Evolutionary conservation across 2,888 invertebrate species (phyloP), one percentile per base, ranked within the genome.

Genomic region (Heliconius ethilla): DNA sequence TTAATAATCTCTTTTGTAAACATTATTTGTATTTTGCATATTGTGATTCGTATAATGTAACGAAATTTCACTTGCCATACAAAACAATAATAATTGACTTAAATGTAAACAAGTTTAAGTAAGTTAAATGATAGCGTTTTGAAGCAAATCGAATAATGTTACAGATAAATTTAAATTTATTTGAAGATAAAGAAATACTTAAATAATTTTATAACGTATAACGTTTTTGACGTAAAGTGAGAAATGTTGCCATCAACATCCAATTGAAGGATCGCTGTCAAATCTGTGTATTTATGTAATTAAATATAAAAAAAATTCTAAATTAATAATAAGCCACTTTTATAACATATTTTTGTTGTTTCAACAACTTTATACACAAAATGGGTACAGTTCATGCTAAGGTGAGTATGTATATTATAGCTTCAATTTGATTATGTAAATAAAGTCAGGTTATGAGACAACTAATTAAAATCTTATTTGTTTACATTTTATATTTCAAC

Each of bases 231-330:
- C n/a, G 18, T 62, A 37, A 55, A 22, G 27, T 33, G 18, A 33
- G n/a, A 5, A 70, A 45, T 70, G 65, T 75, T 78, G 66, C 70
- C 70, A 33, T 75, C 22, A 33, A 65, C 45, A 59, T 51, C 55
- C 37, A 74, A 70, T 45, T 25, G 59, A 55, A 33, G 66, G 55
- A 29, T 69, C 55, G 77, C 79, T 83, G 84, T 85, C 83, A 84
- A 81, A 81, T 79, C 81, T 81, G 83, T 83, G 82, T 85, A 84
- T 86, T 86, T 87, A 87, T 85, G 84, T 87, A 86, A 85, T 86
- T 85, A 82, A 83, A 84, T 84, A 84, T 82, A 69, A 79, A 78
- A 80, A 81, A 83, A 82, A 82, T 82, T 82, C 82, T 75, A 83
- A 84, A 83, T 84, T 83, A 75, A 65, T 80, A 37, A 40, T 33